Evolutionary conservation across 1,140 invertebrate species (phyloP), one percentile per base, ranked within the genome.

Genomic region (Copidosoma floridanum): DNA sequence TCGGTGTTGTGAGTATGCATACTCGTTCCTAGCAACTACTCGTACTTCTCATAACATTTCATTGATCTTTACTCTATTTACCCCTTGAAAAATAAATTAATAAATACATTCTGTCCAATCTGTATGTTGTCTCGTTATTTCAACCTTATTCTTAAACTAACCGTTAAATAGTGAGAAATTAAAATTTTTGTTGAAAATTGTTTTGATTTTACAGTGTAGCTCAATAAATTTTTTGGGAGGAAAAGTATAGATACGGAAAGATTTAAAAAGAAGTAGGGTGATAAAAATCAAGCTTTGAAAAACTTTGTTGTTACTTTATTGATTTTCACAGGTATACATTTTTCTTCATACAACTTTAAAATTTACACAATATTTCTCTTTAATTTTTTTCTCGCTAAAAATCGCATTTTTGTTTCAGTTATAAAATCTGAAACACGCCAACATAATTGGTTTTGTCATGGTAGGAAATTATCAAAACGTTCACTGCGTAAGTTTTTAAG

Each of bases 51-150:
- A 73, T 79, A 78, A 78, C 73, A 77, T 78, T 80, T 74, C 75
- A 77, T 78, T 77, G 74, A 78, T 77, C 72, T 76, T 78, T 78
- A 79, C 72, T 78, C 72, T 79, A 79, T 72, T 76, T 76, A 78
- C 70, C 78, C 77, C 47, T 62, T 71, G 76, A 62, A 77, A 74
- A 40, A 52, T 37, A 32, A 65, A 76, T 75, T 77, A 79, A 80
- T 80, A 78, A 78, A 79, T 77, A 74, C 75, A 79, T 78, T 80
- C 76, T 80, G 77, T 80, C 78, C 78, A 79, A 74, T 66, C 68
- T 73, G 55, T 68, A 29, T 16, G 14, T 38, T 52, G 10, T 37
- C 8, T 61, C 14, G 16, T 12, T 57, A 20, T 56, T 66, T 41
- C 21, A 10, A 23, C 57, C 47, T 44, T n/a, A n/a, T n/a, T n/a